Conservation (phyloP, 2,888 invertebrate genomes). For the Conus canariensis region DNA sequence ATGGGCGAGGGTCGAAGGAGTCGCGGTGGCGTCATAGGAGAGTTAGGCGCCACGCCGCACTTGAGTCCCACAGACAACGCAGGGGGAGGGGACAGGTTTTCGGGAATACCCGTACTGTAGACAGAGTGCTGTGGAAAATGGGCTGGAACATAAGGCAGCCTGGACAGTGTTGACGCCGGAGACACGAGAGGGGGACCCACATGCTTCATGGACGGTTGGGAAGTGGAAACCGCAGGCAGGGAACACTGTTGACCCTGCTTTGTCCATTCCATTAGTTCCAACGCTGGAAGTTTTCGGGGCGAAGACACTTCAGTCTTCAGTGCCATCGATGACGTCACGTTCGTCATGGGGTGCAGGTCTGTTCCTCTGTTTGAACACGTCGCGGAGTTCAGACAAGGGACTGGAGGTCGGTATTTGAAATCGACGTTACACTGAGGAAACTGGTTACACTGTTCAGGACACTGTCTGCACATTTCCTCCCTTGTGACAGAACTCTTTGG, state of each 20-base stretch:
- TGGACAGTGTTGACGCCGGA: background rate
- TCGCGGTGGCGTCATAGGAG: conserved; percentile 10
- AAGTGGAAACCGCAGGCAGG: background rate
- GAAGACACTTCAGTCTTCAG: background rate
- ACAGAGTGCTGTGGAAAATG: conserved; percentile 13
- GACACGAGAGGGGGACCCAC: background rate
- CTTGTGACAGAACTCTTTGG: background rate
- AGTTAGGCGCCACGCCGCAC: background rate
- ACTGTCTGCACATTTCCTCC: background rate
- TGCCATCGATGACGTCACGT: background rate
- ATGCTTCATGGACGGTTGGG: background rate
- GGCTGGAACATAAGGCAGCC: background rate
- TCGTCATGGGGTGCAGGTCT: background rate
- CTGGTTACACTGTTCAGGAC: background rate
- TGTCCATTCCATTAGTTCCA: background rate
- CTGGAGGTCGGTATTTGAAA: background rate
- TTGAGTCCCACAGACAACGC: conserved; percentile 13
- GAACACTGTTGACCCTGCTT: background rate
- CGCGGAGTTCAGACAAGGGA: background rate
- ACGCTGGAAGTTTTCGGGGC: background rate
- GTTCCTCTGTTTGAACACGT: background rate
- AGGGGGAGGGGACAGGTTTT: conserved; percentile 31
- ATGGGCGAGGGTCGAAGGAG: background rate
- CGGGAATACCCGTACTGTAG: conserved; percentile 18
- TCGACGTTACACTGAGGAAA: background rate